phyloP scores from a whole-genome alignment of 2,888 invertebrate genomes.

The Lysandra coridon region DNA sequence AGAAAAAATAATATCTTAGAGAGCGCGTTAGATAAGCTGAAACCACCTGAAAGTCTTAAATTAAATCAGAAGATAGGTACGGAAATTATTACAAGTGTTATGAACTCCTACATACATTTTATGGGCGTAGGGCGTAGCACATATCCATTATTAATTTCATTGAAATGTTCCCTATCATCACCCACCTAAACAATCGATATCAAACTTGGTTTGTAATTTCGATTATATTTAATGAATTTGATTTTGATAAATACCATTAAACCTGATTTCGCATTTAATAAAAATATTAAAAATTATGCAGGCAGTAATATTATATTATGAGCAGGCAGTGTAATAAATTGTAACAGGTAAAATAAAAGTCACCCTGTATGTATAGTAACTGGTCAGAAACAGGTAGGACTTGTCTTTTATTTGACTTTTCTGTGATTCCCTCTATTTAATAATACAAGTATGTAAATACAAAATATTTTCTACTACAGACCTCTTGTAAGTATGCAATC shows the following conservation, averaged over 20 bases:
- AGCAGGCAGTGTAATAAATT: neutral
- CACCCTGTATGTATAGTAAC: neutral
- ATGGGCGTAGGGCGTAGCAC: too few relatives aligned
- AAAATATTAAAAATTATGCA: neutral
- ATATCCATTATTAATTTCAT: neutral
- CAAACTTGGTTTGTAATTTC: too few relatives aligned
- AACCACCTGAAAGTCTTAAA: too few relatives aligned
- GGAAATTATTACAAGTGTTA: too few relatives aligned
- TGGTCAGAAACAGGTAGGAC: neutral
- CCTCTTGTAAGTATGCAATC: neutral
- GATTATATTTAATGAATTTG: too few relatives aligned
- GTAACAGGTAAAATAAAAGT: conserved; percentile 6
- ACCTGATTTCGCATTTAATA: neutral
- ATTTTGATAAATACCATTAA: neutral
- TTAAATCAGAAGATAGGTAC: too few relatives aligned
- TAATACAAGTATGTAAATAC: neutral
- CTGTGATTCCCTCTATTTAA: neutral
- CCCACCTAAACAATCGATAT: too few relatives aligned
- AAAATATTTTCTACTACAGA: neutral
- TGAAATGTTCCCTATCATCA: neutral
- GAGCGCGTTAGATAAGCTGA: too few relatives aligned
- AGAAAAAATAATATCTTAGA: too few relatives aligned
- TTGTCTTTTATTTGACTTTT: neutral
- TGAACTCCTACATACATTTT: too few relatives aligned
- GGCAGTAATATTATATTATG: neutral